Evolutionary conservation across 1,140 invertebrate species (phyloP).

Genomic region (Diprion similis): DNA sequence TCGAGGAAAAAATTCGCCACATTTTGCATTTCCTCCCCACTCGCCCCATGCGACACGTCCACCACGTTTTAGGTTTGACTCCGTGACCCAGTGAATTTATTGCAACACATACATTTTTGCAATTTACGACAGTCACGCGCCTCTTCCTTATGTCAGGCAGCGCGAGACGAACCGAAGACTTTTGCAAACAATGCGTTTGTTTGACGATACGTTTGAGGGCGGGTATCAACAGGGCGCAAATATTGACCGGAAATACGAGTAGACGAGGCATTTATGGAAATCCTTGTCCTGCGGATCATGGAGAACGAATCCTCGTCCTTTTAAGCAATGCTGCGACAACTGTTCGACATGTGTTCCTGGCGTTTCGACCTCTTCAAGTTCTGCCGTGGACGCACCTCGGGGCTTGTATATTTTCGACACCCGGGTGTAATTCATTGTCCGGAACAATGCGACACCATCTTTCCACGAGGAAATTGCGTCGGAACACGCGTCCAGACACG

Average conservation of each 20-base stretch:
- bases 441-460: neutral
- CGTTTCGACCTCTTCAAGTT: no score
- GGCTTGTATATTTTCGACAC: neutral
- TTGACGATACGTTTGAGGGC: neutral
- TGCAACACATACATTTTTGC: neutral
- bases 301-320: neutral
- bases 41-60: no score
- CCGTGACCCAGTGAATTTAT: neutral
- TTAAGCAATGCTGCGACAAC: no score
- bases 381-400: no score
- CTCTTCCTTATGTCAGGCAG: neutral
- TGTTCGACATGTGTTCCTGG: no score
- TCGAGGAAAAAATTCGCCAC: no score
- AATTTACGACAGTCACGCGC: constrained; percentile 1
- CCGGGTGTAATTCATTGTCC: neutral
- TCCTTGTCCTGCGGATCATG: neutral
- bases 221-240: neutral
- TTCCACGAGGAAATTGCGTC: neutral
- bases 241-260: neutral
- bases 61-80: neutral
- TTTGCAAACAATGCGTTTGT: neutral
- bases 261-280: neutral
- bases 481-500: neutral
- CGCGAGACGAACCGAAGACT: no score
- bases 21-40: no score